These are phyloP conservation scores for Garra rufa DNA, from an alignment of 2,113 vertebrate species.

Conservation along the genomic window DNA sequence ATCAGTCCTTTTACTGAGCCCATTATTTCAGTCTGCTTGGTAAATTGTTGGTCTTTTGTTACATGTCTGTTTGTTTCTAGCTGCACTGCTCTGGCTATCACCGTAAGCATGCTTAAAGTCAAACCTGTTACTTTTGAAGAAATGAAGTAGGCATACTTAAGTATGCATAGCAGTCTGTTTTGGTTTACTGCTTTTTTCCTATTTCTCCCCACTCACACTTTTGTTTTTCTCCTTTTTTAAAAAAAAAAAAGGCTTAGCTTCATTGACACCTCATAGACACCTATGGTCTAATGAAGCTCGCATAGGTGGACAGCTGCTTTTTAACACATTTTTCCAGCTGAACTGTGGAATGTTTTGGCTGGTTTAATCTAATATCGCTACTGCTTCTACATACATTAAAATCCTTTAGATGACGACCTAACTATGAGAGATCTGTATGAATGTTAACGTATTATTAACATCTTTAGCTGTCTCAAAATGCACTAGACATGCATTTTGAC, in stretches of 20 bases:
- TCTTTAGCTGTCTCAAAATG: conserved; percentile 4
- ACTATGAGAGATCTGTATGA: not conserved
- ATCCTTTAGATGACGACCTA: conserved; percentile 24
- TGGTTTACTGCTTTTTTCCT: not conserved
- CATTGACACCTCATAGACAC: conserved; percentile 70
- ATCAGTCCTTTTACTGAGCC: not conserved
- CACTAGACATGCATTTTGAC: conserved; percentile 11
- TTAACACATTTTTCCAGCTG: conserved; percentile 29
- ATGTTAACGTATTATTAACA: not conserved
- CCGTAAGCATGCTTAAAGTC: conserved; percentile 4
- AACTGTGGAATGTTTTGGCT: conserved; percentile 69
- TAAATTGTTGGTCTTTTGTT: not conserved
- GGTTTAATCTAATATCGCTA: conserved; percentile 68
- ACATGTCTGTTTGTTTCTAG: conserved; percentile 11
- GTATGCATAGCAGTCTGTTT: not conserved
- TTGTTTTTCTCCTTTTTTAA: not conserved
- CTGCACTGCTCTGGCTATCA: conserved; percentile 5
- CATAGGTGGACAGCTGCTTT: conserved; percentile 74
- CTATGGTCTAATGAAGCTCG: conserved; percentile 61
- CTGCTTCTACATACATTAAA: conserved; percentile 59
- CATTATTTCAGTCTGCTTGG: conserved; percentile 14
- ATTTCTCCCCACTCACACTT: not conserved
- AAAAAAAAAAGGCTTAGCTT: conserved; percentile 51
- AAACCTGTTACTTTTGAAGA: not conserved
- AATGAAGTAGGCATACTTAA: not conserved